Percentiles rank a stretch among this genome's conserved stretches.
These are phyloP conservation scores for Plestiodon gilberti DNA, from an alignment of 2,113 vertebrate species.

Conservation along the genomic window DNA sequence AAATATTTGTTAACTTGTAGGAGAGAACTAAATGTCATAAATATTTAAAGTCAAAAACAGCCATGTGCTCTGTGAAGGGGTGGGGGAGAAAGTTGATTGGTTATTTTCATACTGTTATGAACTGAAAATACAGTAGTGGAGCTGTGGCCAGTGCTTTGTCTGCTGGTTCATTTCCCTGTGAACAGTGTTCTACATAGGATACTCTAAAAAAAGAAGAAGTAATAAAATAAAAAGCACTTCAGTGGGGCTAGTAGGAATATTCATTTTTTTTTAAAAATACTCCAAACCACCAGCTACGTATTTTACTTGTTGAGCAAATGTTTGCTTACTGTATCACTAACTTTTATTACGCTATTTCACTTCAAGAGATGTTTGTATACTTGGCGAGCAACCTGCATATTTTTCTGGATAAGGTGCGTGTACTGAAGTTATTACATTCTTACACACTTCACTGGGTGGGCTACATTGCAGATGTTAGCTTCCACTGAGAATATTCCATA, in stretches of 20 bases:
- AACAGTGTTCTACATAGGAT: too few species aligned
- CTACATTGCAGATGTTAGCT: conserved; percentile 47
- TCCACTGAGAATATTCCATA: conserved; percentile 47
- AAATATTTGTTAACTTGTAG: conserved; percentile 35
- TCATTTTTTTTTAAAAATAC: background rate
- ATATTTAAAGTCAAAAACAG: conserved; percentile 47
- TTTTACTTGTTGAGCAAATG: conserved; percentile 40
- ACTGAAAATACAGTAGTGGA: too few species aligned
- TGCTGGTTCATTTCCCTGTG: too few species aligned
- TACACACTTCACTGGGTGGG: conserved; percentile 50
- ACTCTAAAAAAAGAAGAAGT: background rate
- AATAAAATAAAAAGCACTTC: background rate
- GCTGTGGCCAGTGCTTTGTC: too few species aligned
- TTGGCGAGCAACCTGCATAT: conserved; percentile 56
- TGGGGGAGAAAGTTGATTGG: background rate
- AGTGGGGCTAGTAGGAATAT: background rate
- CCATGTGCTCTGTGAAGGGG: background rate
- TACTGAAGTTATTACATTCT: conserved; percentile 57
- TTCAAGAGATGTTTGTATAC: conserved; percentile 56
- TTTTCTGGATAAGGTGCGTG: conserved; percentile 34
- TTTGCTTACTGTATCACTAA: conserved; percentile 49
- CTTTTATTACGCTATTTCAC: conserved; percentile 26
- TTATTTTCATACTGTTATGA: conserved; percentile 57
- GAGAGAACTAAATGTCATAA: conserved; percentile 33
- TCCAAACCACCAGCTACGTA: conserved; percentile 16